Evolutionary conservation across 2,113 vertebrate species (phyloP).

Genomic region (Polypterus bichir): DNA sequence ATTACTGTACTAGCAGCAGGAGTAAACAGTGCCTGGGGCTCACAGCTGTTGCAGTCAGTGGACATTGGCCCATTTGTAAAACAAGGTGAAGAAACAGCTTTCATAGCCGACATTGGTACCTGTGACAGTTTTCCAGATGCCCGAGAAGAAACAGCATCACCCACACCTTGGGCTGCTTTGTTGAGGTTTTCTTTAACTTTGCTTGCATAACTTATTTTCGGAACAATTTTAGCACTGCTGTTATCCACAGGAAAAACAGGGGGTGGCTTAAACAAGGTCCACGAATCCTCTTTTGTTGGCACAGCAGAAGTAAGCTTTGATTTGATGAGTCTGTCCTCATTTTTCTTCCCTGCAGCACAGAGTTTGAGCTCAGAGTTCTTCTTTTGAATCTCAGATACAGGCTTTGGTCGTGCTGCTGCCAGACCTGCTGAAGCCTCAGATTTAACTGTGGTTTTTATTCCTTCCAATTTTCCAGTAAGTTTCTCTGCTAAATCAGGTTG

Average conservation of each 20-base stretch:
- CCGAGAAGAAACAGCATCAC: constrained; percentile 50
- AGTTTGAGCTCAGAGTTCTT: constrained; percentile 78
- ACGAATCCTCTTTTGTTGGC: constrained; percentile 83
- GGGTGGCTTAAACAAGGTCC: constrained; percentile 95
- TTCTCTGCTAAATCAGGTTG: constrained; percentile 60
- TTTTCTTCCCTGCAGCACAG: constrained; percentile 63
- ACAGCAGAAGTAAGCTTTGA: constrained; percentile 64
- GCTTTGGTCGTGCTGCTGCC: constrained; percentile 47
- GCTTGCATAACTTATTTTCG: constrained; percentile 99
- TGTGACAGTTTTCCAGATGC: constrained; percentile 76
- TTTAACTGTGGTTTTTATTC: constrained; percentile 59
- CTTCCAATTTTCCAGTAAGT: constrained; percentile 54
- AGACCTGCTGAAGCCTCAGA: constrained; percentile 48
- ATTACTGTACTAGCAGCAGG: constrained; percentile 72
- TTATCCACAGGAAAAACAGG: constrained; percentile 98
- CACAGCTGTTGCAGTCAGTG: constrained; percentile 62
- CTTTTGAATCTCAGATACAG: constrained; percentile 56
- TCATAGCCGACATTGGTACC: constrained; percentile 96
- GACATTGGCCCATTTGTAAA: constrained; percentile 87
- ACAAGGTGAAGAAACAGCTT: constrained; percentile 86
- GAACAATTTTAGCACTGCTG: constrained; percentile 98
- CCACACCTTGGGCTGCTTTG: constrained; percentile 75
- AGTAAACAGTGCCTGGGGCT: constrained; percentile 63
- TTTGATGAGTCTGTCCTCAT: constrained; percentile 77
- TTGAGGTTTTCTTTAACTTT: constrained; percentile 99